Evolutionary conservation across 2,888 invertebrate genomes (phyloP).

Genomic region (Osmoderma eremita): DNA sequence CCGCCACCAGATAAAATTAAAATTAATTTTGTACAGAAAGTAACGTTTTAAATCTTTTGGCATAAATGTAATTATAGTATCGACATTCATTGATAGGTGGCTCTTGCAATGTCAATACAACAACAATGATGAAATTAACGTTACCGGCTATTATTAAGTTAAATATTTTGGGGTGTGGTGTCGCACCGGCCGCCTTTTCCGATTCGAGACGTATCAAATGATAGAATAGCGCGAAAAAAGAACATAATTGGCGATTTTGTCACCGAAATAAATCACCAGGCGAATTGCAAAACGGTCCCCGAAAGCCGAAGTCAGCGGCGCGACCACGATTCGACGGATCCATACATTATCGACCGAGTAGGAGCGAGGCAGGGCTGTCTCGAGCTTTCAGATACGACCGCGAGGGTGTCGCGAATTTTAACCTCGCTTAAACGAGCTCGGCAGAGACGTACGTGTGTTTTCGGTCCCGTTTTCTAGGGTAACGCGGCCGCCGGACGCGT

Average conservation of each 20-base stretch:
- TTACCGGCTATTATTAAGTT: conserved; percentile 31
- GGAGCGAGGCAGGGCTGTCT: not conserved
- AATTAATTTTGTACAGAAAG: too few species aligned
- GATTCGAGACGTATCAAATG: too few species aligned
- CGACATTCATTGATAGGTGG: not conserved
- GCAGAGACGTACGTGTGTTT: conserved; percentile 38
- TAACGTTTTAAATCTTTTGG: too few species aligned
- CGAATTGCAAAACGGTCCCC: too few species aligned
- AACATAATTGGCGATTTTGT: not conserved
- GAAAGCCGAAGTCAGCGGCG: too few species aligned
- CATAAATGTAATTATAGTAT: too few species aligned
- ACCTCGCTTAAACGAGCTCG: conserved; percentile 38
- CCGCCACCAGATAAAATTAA: too few species aligned
- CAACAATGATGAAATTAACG: not conserved
- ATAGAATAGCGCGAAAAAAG: not conserved
- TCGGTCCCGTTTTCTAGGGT: conserved; percentile 27
- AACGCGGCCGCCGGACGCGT: conserved; percentile 10
- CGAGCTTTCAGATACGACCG: conserved; percentile 40
- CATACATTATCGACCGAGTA: conserved; percentile 39
- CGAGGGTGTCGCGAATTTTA: conserved; percentile 42
- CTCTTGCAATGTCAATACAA: not conserved
- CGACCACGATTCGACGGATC: conserved; percentile 6
- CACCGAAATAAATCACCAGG: too few species aligned
- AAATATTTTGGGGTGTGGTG: conserved; percentile 22
- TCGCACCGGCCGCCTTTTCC: too few species aligned